These are phyloP conservation scores for Apogon hyalosoma DNA, from an alignment of 2,797 vertebrate genomes.

Conservation along the genomic window DNA sequence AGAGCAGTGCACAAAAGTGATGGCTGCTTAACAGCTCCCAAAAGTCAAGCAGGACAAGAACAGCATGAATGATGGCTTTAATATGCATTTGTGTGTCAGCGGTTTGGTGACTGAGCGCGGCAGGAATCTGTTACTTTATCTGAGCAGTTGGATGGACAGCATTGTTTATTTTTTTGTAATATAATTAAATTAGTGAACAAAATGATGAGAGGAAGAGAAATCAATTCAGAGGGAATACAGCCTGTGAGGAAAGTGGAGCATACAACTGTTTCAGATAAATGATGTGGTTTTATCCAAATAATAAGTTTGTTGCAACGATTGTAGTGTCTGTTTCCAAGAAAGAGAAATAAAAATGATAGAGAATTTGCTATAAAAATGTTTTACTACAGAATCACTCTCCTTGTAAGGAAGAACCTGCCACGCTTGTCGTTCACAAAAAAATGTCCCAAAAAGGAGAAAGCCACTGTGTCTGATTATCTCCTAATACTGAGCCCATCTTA, in stretches of 20 bases:
- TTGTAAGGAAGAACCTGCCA: background rate
- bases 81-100: background rate
- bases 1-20: background rate
- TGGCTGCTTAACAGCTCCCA: background rate
- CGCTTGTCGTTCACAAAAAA: background rate
- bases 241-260: background rate
- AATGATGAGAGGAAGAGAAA: no score
- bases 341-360: constrained; percentile 2
- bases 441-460: background rate
- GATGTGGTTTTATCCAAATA: background rate
- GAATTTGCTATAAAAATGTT: background rate
- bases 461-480: background rate
- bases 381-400: background rate
- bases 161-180: constrained; percentile 3
- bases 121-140: background rate
- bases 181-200: constrained; percentile 4
- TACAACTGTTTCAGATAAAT: background rate
- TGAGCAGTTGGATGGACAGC: background rate
- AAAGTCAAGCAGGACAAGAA: background rate
- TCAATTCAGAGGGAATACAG: no score
- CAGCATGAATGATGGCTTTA: constrained; percentile 7
- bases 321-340: background rate
- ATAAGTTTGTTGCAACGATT: background rate
- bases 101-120: background rate
- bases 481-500: background rate